Conservation (phyloP, 2,113 vertebrate species). For the human region DNA sequence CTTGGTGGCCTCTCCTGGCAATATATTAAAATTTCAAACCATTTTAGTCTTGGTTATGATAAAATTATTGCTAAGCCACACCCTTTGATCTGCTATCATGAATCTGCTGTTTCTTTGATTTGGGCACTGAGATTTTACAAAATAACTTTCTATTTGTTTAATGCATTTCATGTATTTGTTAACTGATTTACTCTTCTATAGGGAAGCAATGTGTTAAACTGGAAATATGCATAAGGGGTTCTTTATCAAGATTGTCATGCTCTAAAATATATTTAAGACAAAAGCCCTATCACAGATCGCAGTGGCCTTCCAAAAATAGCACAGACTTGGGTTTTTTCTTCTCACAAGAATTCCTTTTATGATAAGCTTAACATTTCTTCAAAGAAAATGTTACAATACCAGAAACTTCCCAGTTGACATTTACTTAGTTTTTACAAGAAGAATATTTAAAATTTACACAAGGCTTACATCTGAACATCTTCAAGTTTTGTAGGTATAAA, state of each 20-base stretch:
- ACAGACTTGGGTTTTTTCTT: constrained; percentile 30
- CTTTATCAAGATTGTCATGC: constrained; percentile 40
- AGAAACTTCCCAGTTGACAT: constrained; percentile 74
- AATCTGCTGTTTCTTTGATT: constrained; percentile 43
- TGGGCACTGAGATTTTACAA: constrained; percentile 42
- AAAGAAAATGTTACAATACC: constrained; percentile 76
- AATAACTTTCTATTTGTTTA: constrained; percentile 52
- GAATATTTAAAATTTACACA: constrained; percentile 79
- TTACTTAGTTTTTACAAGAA: constrained; percentile 75
- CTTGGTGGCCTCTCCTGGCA: not conserved
- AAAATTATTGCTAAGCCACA: not conserved
- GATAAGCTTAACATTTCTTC: constrained; percentile 75
- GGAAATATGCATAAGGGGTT: constrained; percentile 28
- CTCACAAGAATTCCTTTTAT: constrained; percentile 58
- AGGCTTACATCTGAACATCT: constrained; percentile 70
- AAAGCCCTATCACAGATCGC: not conserved
- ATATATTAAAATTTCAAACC: constrained; percentile 3
- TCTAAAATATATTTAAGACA: constrained; percentile 39
- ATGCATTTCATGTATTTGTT: constrained; percentile 34
- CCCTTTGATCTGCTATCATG: not conserved
- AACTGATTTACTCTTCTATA: constrained; percentile 47
- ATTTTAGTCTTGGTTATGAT: not conserved
- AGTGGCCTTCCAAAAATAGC: constrained; percentile 54
- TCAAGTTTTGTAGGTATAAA: constrained; percentile 61
- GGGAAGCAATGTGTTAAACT: constrained; percentile 12